Evolutionary conservation across 2,113 vertebrate genomes (phyloP).

Genomic region (Pan paniscus): DNA sequence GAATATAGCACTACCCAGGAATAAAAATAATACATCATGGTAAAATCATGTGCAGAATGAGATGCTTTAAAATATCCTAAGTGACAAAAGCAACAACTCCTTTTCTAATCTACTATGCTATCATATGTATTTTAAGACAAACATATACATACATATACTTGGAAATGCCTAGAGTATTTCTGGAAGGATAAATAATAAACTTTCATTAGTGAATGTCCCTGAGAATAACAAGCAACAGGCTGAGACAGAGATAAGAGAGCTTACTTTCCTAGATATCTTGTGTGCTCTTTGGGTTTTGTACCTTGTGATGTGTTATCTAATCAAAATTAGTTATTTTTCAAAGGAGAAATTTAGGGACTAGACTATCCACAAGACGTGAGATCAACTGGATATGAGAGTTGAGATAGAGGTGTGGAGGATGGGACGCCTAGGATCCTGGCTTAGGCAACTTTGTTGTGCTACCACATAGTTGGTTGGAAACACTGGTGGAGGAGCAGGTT

Average conservation of each 20-base stretch:
- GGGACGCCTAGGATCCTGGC: background rate
- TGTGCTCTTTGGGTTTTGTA: background rate
- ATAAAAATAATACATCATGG: background rate
- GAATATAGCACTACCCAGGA: background rate
- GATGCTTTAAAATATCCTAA: background rate
- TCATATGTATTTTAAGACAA: background rate
- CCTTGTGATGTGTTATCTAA: background rate
- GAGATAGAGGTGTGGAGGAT: no score
- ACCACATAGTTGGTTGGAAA: no score
- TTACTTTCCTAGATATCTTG: background rate
- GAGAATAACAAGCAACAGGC: background rate
- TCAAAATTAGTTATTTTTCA: background rate
- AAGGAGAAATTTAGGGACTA: background rate
- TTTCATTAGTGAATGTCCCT: background rate
- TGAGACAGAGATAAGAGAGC: background rate
- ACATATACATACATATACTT: background rate
- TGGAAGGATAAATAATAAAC: background rate
- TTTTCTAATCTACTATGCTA: background rate
- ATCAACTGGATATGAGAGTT: background rate
- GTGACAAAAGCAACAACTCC: background rate
- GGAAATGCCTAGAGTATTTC: background rate
- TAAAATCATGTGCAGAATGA: background rate
- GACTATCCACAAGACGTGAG: background rate
- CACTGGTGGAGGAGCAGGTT: conserved; percentile 9
- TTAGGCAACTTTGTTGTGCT: background rate